Evolutionary conservation across 2,888 invertebrate genomes (phyloP).

Genomic region (Horisme vitalbata): DNA sequence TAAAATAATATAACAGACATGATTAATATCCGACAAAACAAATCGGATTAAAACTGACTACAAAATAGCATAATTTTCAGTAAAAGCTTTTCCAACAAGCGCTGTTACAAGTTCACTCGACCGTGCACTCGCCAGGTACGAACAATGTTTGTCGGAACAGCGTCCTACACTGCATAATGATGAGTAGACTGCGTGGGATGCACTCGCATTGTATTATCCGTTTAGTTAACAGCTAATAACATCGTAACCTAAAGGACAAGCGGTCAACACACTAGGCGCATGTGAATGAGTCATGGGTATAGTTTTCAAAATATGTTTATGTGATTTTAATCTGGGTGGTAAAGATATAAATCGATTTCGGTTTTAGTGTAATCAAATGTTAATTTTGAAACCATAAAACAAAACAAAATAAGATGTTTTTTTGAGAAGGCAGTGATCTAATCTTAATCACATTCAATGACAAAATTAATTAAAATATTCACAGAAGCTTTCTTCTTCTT

Average conservation of each 20-base stretch:
- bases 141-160: conserved; percentile 33
- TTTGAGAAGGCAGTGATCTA: no score
- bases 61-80: not conserved
- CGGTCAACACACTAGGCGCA: not conserved
- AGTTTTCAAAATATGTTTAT: not conserved
- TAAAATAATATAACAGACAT: no score
- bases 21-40: not conserved
- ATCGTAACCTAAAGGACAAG: conserved; percentile 18
- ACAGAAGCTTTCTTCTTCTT: no score
- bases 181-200: conserved; percentile 40
- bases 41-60: conserved; percentile 23
- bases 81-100: not conserved
- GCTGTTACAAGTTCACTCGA: conserved; percentile 1
- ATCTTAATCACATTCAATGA: no score
- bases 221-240: conserved; percentile 38
- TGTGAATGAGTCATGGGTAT: conserved; percentile 6
- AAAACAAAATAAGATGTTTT: no score
- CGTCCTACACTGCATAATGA: conserved; percentile 47
- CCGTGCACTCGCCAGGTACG: conserved; percentile 17
- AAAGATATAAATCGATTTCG: not conserved
- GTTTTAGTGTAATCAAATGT: no score
- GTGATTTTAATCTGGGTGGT: not conserved
- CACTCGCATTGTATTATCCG: conserved; percentile 39
- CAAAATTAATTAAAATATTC: no score
- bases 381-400: no score